Evolutionary conservation across 2,888 invertebrate species (phyloP), one percentile per base, ranked within the genome.

Genomic region (Selenia dentaria): DNA sequence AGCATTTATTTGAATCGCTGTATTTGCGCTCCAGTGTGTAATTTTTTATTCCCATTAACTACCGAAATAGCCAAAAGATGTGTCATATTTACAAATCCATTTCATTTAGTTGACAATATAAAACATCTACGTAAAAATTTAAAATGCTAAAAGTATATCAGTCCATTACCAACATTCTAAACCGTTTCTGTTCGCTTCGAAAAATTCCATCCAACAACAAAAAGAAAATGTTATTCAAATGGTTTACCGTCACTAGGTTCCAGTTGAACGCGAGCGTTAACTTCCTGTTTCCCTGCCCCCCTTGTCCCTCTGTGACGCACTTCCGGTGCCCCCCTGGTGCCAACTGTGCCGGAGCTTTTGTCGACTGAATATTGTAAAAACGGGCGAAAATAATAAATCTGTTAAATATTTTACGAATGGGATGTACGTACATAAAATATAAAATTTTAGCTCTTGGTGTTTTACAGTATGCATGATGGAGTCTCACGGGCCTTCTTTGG

Each of bases 321-420:
- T 43, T 46, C 35, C 46, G 43, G 24, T 16, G 20, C 16, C 29
- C 25, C 45, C 34, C 27, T 20, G 22, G 29, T n/a, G 29, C 53
- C 51, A 51, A 54, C 54, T 52, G 35, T 54, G 46, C 29, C 51
- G 46, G 40, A 39, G 45, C 54, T 63, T 68, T 62, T 60, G 51
- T 57, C 37, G 26, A 3, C 37, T 55, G 56, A 59, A 67, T 59
- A 60, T 64, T 61, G 57, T 62, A 54, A 62, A 71, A 63, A 58
- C 51, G 54, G 60, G 62, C 59, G 58, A 43, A 66, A 65, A 68
- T 65, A 63, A 62, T 67, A 64, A 62, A 63, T 57, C 49, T 49
- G 45, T 54, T 52, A 37, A 47, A 52, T 50, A 47, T 59, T 25
- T 18, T 27, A n/a, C n/a, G 9, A 8, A 25, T 12, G 16, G 20